Percentiles rank a stretch among this genome's conserved stretches.
Conservation (phyloP, 2,113 vertebrate genomes). For the Microcebus jonahi region DNA sequence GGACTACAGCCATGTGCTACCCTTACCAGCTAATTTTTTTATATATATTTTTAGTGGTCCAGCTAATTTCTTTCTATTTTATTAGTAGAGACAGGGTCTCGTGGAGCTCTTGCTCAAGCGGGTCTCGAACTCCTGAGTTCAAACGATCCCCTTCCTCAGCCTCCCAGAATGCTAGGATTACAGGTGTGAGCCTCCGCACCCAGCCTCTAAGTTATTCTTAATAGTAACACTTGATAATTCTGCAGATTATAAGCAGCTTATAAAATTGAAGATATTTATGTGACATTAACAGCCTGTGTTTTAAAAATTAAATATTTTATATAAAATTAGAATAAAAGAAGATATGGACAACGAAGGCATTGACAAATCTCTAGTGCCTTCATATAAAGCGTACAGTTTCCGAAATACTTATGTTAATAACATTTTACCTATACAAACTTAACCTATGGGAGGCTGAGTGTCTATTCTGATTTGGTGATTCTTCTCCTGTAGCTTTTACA, state of each 20-base stretch:
- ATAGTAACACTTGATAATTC: slow-evolving; percentile 71
- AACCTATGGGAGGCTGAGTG: neutral
- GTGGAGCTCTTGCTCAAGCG: no score
- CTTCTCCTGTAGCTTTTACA: neutral
- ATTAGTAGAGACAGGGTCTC: no score
- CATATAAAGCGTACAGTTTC: neutral
- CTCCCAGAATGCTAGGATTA: no score
- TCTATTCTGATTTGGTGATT: neutral
- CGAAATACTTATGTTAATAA: neutral
- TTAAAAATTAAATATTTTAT: slow-evolving; percentile 78
- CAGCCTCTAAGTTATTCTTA: slow-evolving; percentile 57
- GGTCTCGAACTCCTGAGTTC: no score
- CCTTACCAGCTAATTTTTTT: no score
- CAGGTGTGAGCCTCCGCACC: no score
- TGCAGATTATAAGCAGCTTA: slow-evolving; percentile 63
- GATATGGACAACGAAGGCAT: neutral
- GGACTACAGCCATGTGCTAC: no score
- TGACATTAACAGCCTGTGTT: slow-evolving; percentile 72
- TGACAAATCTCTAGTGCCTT: neutral
- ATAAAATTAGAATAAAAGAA: slow-evolving; percentile 51
- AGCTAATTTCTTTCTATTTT: no score
- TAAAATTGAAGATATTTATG: slow-evolving; percentile 79
- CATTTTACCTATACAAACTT: neutral
- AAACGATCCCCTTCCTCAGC: no score
- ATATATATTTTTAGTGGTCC: no score